Base-by-base conservation (phyloP, 23 tunicate species). In the Styela clava region DNA sequence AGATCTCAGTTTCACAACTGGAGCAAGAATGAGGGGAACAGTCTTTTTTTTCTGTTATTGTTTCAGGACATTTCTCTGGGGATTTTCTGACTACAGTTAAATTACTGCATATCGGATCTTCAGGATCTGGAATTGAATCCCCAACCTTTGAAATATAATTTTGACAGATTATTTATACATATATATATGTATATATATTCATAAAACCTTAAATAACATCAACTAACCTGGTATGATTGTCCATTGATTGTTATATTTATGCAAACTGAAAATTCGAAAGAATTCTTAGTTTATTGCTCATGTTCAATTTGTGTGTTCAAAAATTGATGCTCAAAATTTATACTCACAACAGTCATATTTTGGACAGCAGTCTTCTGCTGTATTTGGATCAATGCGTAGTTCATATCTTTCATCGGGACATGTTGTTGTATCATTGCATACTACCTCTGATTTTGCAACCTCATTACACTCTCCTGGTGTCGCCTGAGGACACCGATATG, bases 261-360 rank as follows among this genome's bases (percentile, higher is more conserved):
- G n/a, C n/a, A n/a, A n/a, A n/a, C n/a, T n/a, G n/a, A n/a, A n/a
- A n/a, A n/a, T n/a, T n/a, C n/a, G n/a, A n/a, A n/a, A n/a, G n/a
- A n/a, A n/a, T n/a, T n/a, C n/a, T n/a, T n/a, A n/a, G n/a, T n/a
- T n/a, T n/a, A n/a, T n/a, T n/a, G n/a, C n/a, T n/a, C n/a, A n/a
- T n/a, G n/a, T n/a, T n/a, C n/a, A n/a, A n/a, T n/a, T n/a, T n/a
- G n/a, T n/a, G n/a, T n/a, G n/a, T n/a, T n/a, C n/a, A n/a, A n/a
- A n/a, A n/a, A n/a, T n/a, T n/a, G n/a, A n/a, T n/a, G n/a, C n/a
- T n/a, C n/a, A n/a, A n/a, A n/a, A n/a, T n/a, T n/a, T n/a, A n/a
- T n/a, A n/a, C 68, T 78, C 52, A 78, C 82, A 68, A 68, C 82
- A 78, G 31, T 52, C 27, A 78, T 78, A 78, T 21, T 44, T 68